These are phyloP conservation scores for Pangasius sanitwongsei DNA, from an alignment of 2,797 vertebrate species.

Conservation along the genomic window DNA sequence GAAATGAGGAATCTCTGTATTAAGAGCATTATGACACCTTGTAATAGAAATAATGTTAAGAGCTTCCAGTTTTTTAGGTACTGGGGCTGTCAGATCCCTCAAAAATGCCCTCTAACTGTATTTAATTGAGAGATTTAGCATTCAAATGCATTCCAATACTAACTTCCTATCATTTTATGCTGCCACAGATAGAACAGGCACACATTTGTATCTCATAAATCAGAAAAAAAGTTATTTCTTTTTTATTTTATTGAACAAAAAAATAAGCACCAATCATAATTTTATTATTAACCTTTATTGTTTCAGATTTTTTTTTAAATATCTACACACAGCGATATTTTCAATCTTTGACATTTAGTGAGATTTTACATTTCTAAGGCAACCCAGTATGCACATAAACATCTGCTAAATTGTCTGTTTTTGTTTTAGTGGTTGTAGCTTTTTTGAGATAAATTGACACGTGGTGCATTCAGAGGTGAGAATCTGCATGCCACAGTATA, in stretches of 20 bases:
- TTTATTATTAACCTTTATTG: not conserved
- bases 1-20: not conserved
- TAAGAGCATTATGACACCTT: conserved; percentile 32
- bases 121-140: not conserved
- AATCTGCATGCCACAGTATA: not conserved
- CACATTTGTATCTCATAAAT: too few species aligned
- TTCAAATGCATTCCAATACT: not conserved
- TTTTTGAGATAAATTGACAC: not conserved
- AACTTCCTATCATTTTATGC: not conserved
- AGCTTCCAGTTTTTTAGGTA: not conserved
- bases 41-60: not conserved
- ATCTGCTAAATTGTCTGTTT: not conserved
- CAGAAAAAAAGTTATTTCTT: not conserved
- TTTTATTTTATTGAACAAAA: not conserved
- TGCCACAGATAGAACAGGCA: not conserved
- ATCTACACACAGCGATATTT: not conserved
- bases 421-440: not conserved
- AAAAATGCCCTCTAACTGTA: not conserved
- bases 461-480: not conserved
- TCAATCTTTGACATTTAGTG: not conserved
- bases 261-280: not conserved
- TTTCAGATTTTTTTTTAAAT: not conserved
- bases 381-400: not conserved
- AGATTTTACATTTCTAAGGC: not conserved
- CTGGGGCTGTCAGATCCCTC: not conserved